These are phyloP conservation scores for Monochamus alternatus DNA, from an alignment of 2,888 invertebrate species.

Conservation along the genomic window DNA sequence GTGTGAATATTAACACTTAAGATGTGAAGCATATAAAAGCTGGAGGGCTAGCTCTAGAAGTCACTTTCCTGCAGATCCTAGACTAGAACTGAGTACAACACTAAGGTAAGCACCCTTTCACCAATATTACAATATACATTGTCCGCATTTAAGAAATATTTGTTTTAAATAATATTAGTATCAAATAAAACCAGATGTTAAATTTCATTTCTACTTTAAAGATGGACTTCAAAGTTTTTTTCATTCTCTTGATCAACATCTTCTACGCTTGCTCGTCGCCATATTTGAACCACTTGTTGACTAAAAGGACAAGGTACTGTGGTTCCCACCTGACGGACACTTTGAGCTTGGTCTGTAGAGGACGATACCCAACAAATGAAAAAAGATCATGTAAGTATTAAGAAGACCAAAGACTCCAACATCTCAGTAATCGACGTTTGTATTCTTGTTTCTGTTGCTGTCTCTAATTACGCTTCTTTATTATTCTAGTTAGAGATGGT, in stretches of 20 bases:
- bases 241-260: constrained; percentile 10
- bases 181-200: no score
- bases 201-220: neutral
- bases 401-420: no score
- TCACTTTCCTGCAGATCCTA: no score
- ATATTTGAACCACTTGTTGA: constrained; percentile 6
- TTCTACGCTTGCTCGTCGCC: constrained; percentile 5
- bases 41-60: no score
- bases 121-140: no score
- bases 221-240: constrained; percentile 1
- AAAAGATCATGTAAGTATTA: constrained; percentile 18
- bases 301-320: neutral
- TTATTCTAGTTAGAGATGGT: neutral
- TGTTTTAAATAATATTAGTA: no score
- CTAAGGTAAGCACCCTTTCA: neutral
- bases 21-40: no score
- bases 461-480: no score
- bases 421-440: no score
- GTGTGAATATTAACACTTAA: no score
- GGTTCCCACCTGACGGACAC: neutral
- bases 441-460: no score
- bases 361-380: neutral
- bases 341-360: neutral
- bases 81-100: neutral
- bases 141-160: no score